Evolutionary conservation across 2,888 invertebrate species (phyloP).

Genomic region (Nebria brevicollis): DNA sequence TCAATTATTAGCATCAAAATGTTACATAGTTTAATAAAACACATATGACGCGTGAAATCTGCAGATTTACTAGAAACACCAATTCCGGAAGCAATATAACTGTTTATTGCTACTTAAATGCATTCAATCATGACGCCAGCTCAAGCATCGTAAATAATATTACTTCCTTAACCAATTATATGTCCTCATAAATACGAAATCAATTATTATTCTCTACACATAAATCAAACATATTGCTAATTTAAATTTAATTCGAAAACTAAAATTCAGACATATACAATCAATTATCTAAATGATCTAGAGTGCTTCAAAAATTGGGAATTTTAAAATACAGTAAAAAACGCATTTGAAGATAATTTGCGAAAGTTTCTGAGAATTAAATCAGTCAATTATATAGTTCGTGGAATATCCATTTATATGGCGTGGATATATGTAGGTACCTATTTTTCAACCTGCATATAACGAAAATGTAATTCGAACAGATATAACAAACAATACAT

Average conservation of each 20-base stretch:
- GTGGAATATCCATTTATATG: background rate
- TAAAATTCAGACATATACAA: too few relatives aligned
- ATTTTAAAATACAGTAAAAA: background rate
- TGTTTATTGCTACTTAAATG: background rate
- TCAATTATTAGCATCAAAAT: background rate
- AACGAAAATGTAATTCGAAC: background rate
- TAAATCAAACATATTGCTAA: background rate
- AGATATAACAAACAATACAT: background rate
- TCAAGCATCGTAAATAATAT: background rate
- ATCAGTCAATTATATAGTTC: background rate
- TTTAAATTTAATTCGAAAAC: too few relatives aligned
- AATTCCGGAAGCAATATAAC: background rate
- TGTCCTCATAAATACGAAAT: background rate
- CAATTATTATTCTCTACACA: background rate
- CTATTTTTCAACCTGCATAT: background rate
- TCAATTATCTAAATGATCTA: too few relatives aligned
- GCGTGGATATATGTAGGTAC: background rate
- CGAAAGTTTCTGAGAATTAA: background rate
- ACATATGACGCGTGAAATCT: background rate
- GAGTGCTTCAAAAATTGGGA: too few relatives aligned
- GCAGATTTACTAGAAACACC: background rate
- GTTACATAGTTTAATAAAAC: background rate
- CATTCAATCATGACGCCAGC: background rate
- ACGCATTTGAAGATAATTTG: background rate
- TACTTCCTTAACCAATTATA: background rate